Base-by-base conservation (phyloP, 2,113 vertebrate species). In the Oxygymnocypris stewartii region DNA sequence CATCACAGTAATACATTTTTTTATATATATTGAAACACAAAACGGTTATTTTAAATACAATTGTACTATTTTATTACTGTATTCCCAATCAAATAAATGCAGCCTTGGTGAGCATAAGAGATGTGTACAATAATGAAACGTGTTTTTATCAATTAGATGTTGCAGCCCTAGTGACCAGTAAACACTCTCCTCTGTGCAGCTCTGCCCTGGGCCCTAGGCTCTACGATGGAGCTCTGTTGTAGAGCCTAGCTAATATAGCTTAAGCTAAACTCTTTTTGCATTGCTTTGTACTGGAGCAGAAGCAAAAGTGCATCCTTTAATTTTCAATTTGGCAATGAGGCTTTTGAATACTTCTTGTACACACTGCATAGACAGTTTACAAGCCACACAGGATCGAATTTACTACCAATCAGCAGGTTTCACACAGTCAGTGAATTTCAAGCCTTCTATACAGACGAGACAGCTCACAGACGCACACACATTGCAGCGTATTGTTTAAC, bases 401-500 rank as follows among this genome's bases (percentile, higher is more conserved):
- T 74, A 84, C 69, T 59, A 57, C 23, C 31, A 74, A 84, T 84
- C 82, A 84, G 82, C 82, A 84, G 49, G 82, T 84, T 84, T 84
- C 82, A 59, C 28, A 71, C 25, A 82, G 40, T 65, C 47, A 49
- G 80, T 82, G 63, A 82, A 82, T 82, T 69, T 82, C 63, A 51
- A 82, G 44, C 25, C 28, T 28, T 25, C 80, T 31, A 18, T 49
- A 40, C 63, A 81, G 51, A 86, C 61, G 42, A 23, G 23, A 80
- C 51, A 54, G 23, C 67, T 44, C 78, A 75, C 69, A 74, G 79
- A 82, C 71, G 14, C 28, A 1, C 42, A 87, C 79, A 78, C 73
- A 83, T 73, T 69, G 61, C 73, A 78, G 31, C 40, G 86, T 83
- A 84, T 84, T 84, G 82, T 84, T 84, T 84, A 76, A 78, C 75